phyloP scores from a whole-genome alignment of 2,888 invertebrate genomes.

The Andrena fulva region DNA sequence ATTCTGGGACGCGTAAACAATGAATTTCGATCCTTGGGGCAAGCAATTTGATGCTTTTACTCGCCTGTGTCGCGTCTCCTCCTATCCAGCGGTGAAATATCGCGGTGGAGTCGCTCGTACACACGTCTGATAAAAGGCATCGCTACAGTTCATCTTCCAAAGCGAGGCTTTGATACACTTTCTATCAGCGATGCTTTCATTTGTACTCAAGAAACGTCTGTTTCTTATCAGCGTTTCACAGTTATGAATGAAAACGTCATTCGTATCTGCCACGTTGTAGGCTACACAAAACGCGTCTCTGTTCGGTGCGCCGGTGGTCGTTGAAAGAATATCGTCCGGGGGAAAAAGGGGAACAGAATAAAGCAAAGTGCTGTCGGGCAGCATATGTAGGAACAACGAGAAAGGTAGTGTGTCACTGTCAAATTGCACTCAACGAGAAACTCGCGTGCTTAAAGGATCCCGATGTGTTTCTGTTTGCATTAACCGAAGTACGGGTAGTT shows the following conservation, averaged over 20 bases:
- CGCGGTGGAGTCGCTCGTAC: conserved; percentile 14
- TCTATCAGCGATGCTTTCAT: conserved; percentile 22
- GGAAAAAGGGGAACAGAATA: neutral
- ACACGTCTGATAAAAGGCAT: conserved; percentile 28
- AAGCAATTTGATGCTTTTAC: conserved; percentile 17
- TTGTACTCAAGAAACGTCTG: conserved; percentile 36
- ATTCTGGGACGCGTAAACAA: conserved; percentile 14
- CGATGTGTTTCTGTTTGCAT: conserved; percentile 17
- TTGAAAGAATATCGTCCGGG: conserved; percentile 52
- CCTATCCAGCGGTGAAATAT: conserved; percentile 2
- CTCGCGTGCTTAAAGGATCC: conserved; percentile 37
- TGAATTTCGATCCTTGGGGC: conserved; percentile 11
- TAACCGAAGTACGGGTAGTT: conserved; percentile 28
- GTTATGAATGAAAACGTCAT: conserved; percentile 53
- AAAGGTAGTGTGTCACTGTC: conserved; percentile 62
- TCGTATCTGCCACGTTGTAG: conserved; percentile 47
- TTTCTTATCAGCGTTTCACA: conserved; percentile 49
- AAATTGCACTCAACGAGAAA: conserved; percentile 38
- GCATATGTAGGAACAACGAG: conserved; percentile 16
- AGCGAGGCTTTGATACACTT: conserved; percentile 31
- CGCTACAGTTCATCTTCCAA: conserved; percentile 26
- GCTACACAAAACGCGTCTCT: conserved; percentile 12
- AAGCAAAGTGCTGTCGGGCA: conserved; percentile 12
- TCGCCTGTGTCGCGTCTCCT: neutral
- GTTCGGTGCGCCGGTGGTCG: neutral